Evolutionary conservation across 1,140 invertebrate species (phyloP).

Genomic region (Drosophila ironensis): DNA sequence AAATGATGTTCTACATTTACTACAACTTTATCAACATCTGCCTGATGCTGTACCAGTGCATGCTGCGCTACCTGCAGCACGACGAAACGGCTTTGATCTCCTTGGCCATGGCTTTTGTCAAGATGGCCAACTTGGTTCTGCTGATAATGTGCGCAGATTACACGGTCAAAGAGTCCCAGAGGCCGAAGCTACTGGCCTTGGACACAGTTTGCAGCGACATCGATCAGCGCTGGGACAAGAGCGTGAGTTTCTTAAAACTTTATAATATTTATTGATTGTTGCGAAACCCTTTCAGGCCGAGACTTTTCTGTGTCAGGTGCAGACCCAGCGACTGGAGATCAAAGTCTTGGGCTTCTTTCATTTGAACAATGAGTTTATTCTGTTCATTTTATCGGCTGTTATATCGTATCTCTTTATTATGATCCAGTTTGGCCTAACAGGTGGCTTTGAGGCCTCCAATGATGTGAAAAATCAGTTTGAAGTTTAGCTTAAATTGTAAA

Average conservation of each 20-base stretch:
- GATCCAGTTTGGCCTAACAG: slow-evolving; percentile 68
- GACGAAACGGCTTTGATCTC: slow-evolving; percentile 28
- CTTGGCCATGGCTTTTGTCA: slow-evolving; percentile 39
- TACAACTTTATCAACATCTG: slow-evolving; percentile 65
- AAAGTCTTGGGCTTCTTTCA: slow-evolving; percentile 66
- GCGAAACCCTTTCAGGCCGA: neutral
- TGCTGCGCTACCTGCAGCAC: slow-evolving; percentile 33
- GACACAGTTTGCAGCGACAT: slow-evolving; percentile 63
- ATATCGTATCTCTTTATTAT: slow-evolving; percentile 69
- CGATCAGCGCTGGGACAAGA: slow-evolving; percentile 62
- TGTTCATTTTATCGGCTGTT: slow-evolving; percentile 66
- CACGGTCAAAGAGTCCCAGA: slow-evolving; percentile 38
- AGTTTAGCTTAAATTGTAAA: neutral
- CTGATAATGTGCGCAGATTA: slow-evolving; percentile 66
- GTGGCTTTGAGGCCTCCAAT: slow-evolving; percentile 49
- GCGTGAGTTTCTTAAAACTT: slow-evolving; percentile 33
- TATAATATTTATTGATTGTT: neutral
- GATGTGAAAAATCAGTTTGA: slow-evolving; percentile 22
- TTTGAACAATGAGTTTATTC: slow-evolving; percentile 65
- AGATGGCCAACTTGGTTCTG: slow-evolving; percentile 52
- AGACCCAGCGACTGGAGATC: slow-evolving; percentile 61
- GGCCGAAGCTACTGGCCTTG: slow-evolving; percentile 38
- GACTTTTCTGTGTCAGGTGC: slow-evolving; percentile 51
- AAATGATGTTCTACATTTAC: slow-evolving; percentile 68
- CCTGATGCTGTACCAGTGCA: slow-evolving; percentile 62